phyloP scores from a whole-genome alignment of 2,113 vertebrate genomes.

The Paramisgurnus dabryanus region DNA sequence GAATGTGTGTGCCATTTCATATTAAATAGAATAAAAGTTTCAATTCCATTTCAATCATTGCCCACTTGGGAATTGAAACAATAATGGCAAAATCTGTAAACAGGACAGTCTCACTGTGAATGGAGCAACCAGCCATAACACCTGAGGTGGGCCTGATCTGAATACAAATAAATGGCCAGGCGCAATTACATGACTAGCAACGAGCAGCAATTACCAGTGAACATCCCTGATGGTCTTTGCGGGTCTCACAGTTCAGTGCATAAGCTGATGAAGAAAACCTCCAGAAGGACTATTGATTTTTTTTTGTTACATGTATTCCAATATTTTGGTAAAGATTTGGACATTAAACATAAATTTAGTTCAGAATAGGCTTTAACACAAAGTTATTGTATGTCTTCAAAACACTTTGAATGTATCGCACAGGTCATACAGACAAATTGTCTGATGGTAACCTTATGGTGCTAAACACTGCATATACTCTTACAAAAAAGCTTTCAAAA shows the following conservation, averaged over 20 bases:
- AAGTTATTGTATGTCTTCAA: too few relatives aligned
- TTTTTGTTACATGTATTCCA: background rate
- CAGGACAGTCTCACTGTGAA: conserved; percentile 45
- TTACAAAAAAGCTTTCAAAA: too few relatives aligned
- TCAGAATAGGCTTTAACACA: background rate
- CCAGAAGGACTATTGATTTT: background rate
- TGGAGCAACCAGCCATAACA: conserved; percentile 28
- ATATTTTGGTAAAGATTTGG: conserved; percentile 17
- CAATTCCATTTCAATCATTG: conserved; percentile 31
- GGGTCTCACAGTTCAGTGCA: background rate
- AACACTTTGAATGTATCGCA: too few relatives aligned
- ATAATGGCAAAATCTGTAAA: conserved; percentile 43
- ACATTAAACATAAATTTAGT: conserved; percentile 13
- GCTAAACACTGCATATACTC: too few relatives aligned
- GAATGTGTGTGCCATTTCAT: conserved; percentile 25
- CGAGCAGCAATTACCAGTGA: conserved; percentile 11
- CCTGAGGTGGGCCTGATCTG: conserved; percentile 22
- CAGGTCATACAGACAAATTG: too few relatives aligned
- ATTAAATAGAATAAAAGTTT: conserved; percentile 28
- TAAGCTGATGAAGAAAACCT: conserved; percentile 4
- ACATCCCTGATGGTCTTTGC: background rate
- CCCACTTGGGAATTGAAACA: conserved; percentile 5
- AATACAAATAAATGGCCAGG: conserved; percentile 34
- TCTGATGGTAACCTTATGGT: too few relatives aligned
- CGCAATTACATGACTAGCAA: conserved; percentile 17